Evolutionary conservation across 2,888 invertebrate genomes (phyloP).

Genomic region (Drosophila putrida): DNA sequence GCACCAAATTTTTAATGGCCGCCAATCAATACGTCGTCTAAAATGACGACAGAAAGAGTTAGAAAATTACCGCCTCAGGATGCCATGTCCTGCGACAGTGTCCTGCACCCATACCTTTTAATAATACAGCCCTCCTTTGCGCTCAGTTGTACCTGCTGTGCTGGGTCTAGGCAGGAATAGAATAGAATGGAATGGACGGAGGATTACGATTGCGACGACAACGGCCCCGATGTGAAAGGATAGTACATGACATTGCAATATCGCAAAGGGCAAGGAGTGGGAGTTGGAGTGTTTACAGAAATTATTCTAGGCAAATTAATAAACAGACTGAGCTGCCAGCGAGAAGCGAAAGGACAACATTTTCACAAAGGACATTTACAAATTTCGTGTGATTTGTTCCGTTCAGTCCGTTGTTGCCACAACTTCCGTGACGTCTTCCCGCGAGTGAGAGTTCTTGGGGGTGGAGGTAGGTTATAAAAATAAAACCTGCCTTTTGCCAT

Average conservation of each 20-base stretch:
- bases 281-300: conserved; percentile 17
- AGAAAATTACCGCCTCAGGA: conserved; percentile 57
- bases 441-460: conserved; percentile 3
- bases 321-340: conserved; percentile 48
- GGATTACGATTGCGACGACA: conserved; percentile 34
- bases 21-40: conserved; percentile 68
- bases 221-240: background rate
- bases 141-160: conserved; percentile 68
- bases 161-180: conserved; percentile 10
- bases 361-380: conserved; percentile 76
- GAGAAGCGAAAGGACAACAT: conserved; percentile 39
- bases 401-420: conserved; percentile 51
- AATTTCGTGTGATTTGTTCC: conserved; percentile 78
- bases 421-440: conserved; percentile 72
- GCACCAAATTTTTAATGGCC: conserved; percentile 66
- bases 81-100: conserved; percentile 23
- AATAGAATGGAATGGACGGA: conserved; percentile 18
- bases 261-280: background rate
- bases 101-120: conserved; percentile 19
- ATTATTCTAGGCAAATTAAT: conserved; percentile 72
- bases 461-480: conserved; percentile 69
- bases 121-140: background rate
- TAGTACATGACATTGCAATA: conserved; percentile 43
- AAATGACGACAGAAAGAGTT: conserved; percentile 67
- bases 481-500: conserved; percentile 81